These are phyloP conservation scores for Anseranas semipalmata DNA, from an alignment of 2,113 vertebrate genomes.

Conservation along the genomic window DNA sequence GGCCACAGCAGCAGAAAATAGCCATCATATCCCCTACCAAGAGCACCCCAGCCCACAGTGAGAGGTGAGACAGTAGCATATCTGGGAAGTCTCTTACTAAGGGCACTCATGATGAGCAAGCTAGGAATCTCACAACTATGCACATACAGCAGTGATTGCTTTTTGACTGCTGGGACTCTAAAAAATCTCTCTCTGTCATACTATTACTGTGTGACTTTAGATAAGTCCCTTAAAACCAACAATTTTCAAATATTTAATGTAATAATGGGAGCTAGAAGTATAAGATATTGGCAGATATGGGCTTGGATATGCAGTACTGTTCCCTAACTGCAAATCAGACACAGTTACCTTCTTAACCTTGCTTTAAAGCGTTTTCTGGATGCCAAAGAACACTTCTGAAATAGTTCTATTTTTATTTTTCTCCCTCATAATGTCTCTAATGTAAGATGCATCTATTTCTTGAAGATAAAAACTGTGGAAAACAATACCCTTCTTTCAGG, in stretches of 20 bases:
- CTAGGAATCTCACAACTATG: not conserved
- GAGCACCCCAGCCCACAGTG: not conserved
- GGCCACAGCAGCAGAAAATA: not conserved
- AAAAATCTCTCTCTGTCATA: not conserved
- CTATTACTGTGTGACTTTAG: not conserved
- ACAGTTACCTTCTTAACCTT: not conserved
- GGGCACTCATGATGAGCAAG: too few relatives aligned
- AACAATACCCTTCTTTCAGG: not conserved
- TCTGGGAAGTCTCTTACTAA: not conserved
- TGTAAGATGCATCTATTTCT: rapidly evolving
- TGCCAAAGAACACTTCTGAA: not conserved
- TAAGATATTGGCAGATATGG: not conserved
- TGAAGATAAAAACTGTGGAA: not conserved
- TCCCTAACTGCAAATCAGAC: not conserved
- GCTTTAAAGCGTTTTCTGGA: not conserved
- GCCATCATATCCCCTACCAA: not conserved
- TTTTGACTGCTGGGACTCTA: not conserved
- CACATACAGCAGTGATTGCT: not conserved
- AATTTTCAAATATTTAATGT: not conserved
- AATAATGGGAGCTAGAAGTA: not conserved
- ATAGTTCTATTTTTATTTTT: not conserved
- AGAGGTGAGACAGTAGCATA: not conserved
- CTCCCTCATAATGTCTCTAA: not conserved
- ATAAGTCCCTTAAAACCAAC: not conserved
- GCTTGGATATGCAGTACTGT: not conserved